Conservation (phyloP, 2,888 invertebrate genomes). For the Hoplodrina ambigua region DNA sequence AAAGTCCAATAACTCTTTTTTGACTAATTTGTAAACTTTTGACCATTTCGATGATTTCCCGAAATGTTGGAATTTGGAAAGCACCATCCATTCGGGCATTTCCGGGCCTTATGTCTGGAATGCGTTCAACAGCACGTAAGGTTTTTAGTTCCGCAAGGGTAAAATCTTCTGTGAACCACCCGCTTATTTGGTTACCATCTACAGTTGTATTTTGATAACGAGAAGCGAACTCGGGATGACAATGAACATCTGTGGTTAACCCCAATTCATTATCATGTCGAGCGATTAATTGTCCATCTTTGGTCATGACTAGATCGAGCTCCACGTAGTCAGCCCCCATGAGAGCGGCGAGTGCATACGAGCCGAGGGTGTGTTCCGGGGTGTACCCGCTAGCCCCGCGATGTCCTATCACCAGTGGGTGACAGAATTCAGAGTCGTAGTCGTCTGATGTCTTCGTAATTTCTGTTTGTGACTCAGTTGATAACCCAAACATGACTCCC, state of each 20-base stretch:
- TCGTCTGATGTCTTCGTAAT: conserved; percentile 11
- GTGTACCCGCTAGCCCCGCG: conserved; percentile 86
- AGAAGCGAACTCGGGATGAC: conserved; percentile 77
- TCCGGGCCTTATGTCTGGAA: conserved; percentile 79
- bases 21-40: conserved; percentile 80
- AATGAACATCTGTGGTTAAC: conserved; percentile 78
- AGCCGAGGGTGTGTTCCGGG: conserved; percentile 85
- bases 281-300: conserved; percentile 80
- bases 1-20: conserved; percentile 80
- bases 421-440: conserved; percentile 69
- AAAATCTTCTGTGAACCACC: conserved; percentile 87
- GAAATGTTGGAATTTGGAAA: conserved; percentile 80
- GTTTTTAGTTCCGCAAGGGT: conserved; percentile 84
- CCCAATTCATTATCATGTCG: conserved; percentile 84
- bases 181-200: conserved; percentile 73
- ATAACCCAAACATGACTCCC: conserved; percentile 5
- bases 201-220: conserved; percentile 77
- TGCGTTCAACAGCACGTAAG: conserved; percentile 79
- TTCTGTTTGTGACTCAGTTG: too few species aligned
- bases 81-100: conserved; percentile 81
- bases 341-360: conserved; percentile 83
- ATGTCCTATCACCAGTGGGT: conserved; percentile 79
- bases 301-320: conserved; percentile 85
- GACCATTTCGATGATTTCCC: conserved; percentile 84
- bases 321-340: conserved; percentile 86